Base-by-base conservation (phyloP, 2,888 invertebrate species). In the Artemia sp. region DNA sequence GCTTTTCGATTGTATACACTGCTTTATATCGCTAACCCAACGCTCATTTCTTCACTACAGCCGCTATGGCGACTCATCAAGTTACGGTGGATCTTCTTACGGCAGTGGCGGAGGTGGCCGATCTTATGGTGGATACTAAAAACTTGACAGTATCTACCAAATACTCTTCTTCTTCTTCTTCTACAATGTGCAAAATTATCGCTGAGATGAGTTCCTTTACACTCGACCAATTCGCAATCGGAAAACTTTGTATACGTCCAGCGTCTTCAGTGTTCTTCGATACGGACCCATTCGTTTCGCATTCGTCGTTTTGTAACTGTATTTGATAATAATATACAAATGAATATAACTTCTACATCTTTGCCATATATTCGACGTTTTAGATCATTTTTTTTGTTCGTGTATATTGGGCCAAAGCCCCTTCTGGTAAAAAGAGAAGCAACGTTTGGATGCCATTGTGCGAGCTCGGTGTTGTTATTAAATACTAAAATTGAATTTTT, bases 281-380 rank as follows among this genome's bases (percentile, higher is more conserved):
- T 58, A 19, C 64, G 64, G 64, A 58, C 24, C 64, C 64, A n/a
- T 58, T 58, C 64, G 64, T 58, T 58, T 58, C 64, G 64, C 64
- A 58, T 58, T 58, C 64, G 64, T 58, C 64, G 64, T 58, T 58
- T 58, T 58, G 64, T 58, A 58, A n/a, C 24, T 58, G n/a, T 58
- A 6, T 58, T n/a, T 19, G 8, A 58, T 58, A 19, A 19, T 58
- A 24, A 58, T 58, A 58, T 19, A 58, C 24, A 58, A 24, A 58
- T 24, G 12, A 8, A 10, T 58, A 58, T 24, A 58, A 58, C n/a
- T 19, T 58, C 64, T 58, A 8, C 24, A 24, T 10, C 64, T 58
- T 58, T 38, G 38, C 38, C 38, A 38, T 38, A 38, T 38, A 38
- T 38, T 38, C 38, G 38, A 38, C 19, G 38, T 38, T 38, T 38